phyloP scores from a whole-genome alignment of 1,140 invertebrate species.

The Nomia melanderi region DNA sequence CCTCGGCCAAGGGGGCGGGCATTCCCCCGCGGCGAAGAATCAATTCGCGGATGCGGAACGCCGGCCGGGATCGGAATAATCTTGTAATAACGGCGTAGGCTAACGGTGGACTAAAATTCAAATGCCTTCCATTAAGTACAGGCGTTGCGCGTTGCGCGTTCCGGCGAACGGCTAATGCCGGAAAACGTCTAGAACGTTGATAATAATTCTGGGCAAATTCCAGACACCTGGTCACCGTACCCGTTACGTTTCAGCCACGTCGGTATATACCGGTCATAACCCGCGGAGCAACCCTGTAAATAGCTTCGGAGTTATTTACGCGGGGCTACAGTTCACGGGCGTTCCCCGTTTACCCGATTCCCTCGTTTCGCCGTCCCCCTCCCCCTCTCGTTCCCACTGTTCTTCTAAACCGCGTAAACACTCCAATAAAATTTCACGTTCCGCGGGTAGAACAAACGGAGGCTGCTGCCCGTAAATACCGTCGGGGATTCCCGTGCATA shows the following conservation, averaged over 20 bases:
- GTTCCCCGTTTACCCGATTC: neutral
- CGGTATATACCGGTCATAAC: neutral
- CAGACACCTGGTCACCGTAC: slow-evolving; percentile 25
- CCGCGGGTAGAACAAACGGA: neutral
- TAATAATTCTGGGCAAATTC: slow-evolving; percentile 43
- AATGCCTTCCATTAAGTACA: slow-evolving; percentile 21
- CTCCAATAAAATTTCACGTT: slow-evolving; percentile 12
- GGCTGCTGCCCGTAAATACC: neutral
- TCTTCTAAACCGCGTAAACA: slow-evolving; percentile 1
- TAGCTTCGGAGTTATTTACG: slow-evolving; percentile 17
- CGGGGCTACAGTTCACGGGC: neutral
- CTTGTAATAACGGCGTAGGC: slow-evolving; percentile 1
- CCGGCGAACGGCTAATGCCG: neutral
- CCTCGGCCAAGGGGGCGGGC: neutral
- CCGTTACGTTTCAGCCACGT: neutral
- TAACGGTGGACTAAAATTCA: neutral
- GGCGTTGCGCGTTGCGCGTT: neutral
- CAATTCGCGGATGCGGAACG: slow-evolving; percentile 13
- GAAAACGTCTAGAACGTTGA: slow-evolving; percentile 33
- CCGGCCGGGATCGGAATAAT: slow-evolving; percentile 9
- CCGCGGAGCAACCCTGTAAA: neutral
- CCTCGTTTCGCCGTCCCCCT: neutral
- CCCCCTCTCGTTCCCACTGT: neutral
- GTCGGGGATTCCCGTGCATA: slow-evolving; percentile 10
- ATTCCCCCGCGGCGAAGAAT: slow-evolving; percentile 13